These are phyloP conservation scores for Baronia brevicornis DNA, from an alignment of 2,888 invertebrate genomes.

Conservation along the genomic window DNA sequence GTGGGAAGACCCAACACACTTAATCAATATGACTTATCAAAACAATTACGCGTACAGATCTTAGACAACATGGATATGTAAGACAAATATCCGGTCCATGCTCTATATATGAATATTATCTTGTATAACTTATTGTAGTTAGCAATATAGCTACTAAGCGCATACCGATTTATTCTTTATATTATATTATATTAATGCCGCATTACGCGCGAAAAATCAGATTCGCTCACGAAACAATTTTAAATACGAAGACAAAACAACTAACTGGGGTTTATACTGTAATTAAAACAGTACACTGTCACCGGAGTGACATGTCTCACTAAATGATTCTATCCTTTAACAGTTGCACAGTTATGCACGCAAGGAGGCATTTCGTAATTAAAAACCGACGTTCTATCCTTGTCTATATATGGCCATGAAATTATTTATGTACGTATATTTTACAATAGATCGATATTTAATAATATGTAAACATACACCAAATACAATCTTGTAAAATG, in stretches of 20 bases:
- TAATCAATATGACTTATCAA: slow-evolving; percentile 11
- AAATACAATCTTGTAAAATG: too few species aligned
- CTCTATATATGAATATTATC: slow-evolving; percentile 24
- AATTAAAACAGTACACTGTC: slow-evolving; percentile 64
- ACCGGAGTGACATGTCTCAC: slow-evolving; percentile 63
- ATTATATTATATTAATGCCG: too few species aligned
- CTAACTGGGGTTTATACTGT: slow-evolving; percentile 50
- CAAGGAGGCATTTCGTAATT: slow-evolving; percentile 58
- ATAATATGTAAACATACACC: too few species aligned
- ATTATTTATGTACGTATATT: slow-evolving; percentile 48
- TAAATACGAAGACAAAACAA: slow-evolving; percentile 50
- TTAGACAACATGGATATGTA: slow-evolving; percentile 43
- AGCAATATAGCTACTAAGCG: slow-evolving; percentile 37
- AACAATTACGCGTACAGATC: slow-evolving; percentile 15
- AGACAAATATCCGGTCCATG: slow-evolving; percentile 45
- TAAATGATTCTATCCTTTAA: slow-evolving; percentile 69
- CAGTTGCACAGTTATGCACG: slow-evolving; percentile 54
- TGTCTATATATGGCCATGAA: slow-evolving; percentile 48
- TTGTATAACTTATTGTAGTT: slow-evolving; percentile 18
- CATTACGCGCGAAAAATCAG: slow-evolving; percentile 48
- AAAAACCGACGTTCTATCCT: slow-evolving; percentile 37
- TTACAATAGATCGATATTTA: too few species aligned
- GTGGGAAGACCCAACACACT: too few species aligned
- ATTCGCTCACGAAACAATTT: slow-evolving; percentile 36
- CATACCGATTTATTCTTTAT: too few species aligned